Base-by-base conservation (phyloP, 2,113 vertebrate species). In the Bos taurus region DNA sequence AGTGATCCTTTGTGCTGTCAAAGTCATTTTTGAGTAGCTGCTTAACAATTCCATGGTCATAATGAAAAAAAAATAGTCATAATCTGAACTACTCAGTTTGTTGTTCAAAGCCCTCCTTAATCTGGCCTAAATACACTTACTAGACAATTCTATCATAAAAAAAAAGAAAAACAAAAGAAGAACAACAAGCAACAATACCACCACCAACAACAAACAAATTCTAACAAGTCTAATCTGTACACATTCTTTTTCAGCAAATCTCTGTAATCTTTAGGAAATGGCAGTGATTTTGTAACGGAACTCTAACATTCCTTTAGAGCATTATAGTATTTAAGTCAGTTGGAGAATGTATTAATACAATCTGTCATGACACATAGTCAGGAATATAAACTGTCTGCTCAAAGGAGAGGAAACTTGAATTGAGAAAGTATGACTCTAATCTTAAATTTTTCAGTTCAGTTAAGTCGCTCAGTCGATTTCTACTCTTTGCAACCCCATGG, bases 341-440 rank as follows among this genome's bases (percentile, higher is more conserved):
- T 80, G 30, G 7, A 95, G 13, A 93, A 78, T 64, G 59, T 60
- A 77, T 77, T 43, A 77, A 77, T 77, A 25, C 3, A 74, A 36
- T 19, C 26, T 25, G 60, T 21, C 88, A 54, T 90, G 26, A 71
- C 10, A 93, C 36, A 36, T 14, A 91, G n/a, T 28, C 90, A 40
- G 14, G 59, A 80, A 94, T 59, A 84, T 23, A 33, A 88, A 52
- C 12, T 89, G 36, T 95, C 85, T 78, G 4, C 19, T 60, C 43
- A 86, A 88, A 95, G 15, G 23, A 95, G 8, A 64, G 26, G 97
- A 83, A 80, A 74, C 6, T 59, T 94, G 12, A 95, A 56, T 83
- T 90, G 83, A 91, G 80, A 86, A 82, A 94, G 88, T 97, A 50
- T 95, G 71, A 96, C 46, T 67, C 30, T 82, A 74, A 89, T 80